A percentile compares a stretch with the other conserved stretches of the same genome.
Conservation (phyloP, 2,113 vertebrate genomes). For the Myotis davidii region DNA sequence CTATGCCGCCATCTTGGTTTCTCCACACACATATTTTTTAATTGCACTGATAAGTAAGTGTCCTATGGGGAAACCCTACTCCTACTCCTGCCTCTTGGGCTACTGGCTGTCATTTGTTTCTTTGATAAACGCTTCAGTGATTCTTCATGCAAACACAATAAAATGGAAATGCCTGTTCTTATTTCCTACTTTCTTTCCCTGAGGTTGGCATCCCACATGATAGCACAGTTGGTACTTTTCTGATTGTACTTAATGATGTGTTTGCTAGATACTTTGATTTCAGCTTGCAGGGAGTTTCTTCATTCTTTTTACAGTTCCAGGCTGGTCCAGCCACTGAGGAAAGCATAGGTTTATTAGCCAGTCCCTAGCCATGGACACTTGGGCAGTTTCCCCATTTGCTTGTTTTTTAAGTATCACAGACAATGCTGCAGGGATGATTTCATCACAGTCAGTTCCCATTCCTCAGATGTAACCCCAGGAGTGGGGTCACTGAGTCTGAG, state of each 20-base stretch:
- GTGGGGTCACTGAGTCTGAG: neutral
- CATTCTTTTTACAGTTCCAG: neutral
- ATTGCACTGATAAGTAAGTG: accelerated
- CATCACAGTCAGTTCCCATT: neutral
- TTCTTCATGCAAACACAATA: neutral
- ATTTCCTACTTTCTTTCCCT: neutral
- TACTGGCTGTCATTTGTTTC: neutral
- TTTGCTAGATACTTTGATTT: neutral
- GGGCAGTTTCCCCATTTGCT: neutral
- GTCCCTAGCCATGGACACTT: neutral
- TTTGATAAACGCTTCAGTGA: neutral
- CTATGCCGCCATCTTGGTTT: too few species aligned
- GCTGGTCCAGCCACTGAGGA: neutral
- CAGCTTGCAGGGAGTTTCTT: neutral
- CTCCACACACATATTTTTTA: too few species aligned
- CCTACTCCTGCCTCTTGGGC: accelerated
- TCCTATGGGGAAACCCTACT: accelerated
- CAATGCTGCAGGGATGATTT: neutral
- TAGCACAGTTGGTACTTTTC: neutral
- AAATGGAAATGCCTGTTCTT: neutral
- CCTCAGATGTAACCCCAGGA: neutral
- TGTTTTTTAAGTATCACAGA: neutral
- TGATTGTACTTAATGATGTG: neutral
- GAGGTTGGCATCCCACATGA: too few species aligned
- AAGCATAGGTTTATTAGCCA: neutral